These are phyloP conservation scores for Apogon hyalosoma DNA, from an alignment of 2,797 vertebrate genomes.

Conservation along the genomic window DNA sequence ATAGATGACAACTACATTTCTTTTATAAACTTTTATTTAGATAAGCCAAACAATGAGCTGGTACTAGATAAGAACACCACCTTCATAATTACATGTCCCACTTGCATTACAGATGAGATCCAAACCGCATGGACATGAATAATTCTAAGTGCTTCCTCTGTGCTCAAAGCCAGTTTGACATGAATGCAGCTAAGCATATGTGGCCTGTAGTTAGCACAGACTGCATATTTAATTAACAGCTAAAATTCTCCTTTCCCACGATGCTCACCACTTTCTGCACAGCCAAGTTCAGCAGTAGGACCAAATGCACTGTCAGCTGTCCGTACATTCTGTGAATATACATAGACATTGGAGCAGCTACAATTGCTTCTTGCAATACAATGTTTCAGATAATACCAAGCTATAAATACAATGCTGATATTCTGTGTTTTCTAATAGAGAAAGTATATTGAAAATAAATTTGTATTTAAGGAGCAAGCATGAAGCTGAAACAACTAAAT, in stretches of 20 bases:
- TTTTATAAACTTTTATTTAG: background rate
- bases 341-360: background rate
- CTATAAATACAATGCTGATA: background rate
- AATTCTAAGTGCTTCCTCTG: background rate
- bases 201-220: background rate
- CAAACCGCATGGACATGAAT: background rate
- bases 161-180: constrained; percentile 1
- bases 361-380: background rate
- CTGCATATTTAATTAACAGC: constrained; percentile 12
- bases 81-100: background rate
- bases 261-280: background rate
- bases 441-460: background rate
- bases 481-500: background rate
- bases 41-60: background rate
- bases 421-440: constrained; percentile 4
- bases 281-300: background rate
- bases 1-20: background rate
- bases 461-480: background rate
- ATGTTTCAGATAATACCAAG: background rate
- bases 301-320: constrained; percentile 1
- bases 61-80: too few relatives aligned
- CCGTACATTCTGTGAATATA: background rate
- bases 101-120: background rate
- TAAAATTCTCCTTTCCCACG: background rate
- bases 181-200: constrained; percentile 2